Percentiles rank a stretch among this genome's conserved stretches.
These are phyloP conservation scores for Hypocryptadius cinnamomeus DNA, from an alignment of 2,113 vertebrate species.

Conservation along the genomic window DNA sequence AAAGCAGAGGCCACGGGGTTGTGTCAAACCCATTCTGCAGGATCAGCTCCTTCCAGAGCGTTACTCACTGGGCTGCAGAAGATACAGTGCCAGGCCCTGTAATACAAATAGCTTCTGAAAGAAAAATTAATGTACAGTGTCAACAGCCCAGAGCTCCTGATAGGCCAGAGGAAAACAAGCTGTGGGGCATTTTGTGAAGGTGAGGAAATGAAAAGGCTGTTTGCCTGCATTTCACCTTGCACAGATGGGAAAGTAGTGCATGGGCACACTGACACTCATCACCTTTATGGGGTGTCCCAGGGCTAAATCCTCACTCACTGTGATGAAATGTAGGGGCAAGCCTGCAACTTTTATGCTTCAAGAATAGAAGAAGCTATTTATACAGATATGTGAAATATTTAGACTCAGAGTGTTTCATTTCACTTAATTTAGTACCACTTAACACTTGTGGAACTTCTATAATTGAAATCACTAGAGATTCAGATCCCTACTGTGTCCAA, in stretches of 20 bases:
- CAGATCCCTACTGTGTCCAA: conserved; percentile 19
- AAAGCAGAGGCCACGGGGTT: neutral
- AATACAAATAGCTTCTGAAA: neutral
- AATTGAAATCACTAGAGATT: conserved; percentile 27
- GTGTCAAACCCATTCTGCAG: neutral
- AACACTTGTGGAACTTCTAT: conserved; percentile 49
- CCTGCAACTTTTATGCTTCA: neutral
- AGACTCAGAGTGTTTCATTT: conserved; percentile 50
- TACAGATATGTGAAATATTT: conserved; percentile 32
- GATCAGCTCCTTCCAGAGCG: neutral
- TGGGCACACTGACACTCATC: neutral
- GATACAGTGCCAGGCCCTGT: fast-evolving
- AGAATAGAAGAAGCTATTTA: conserved; percentile 31
- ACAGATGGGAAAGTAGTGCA: neutral
- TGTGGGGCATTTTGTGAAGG: neutral
- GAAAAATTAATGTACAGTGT: neutral
- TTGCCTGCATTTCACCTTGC: conserved; percentile 5
- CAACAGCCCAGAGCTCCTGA: neutral
- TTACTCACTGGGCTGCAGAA: neutral
- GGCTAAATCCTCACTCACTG: neutral
- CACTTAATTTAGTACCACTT: conserved; percentile 55
- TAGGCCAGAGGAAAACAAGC: neutral
- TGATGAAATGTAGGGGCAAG: neutral
- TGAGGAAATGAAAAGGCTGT: neutral
- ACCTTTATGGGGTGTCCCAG: neutral